phyloP scores from a whole-genome alignment of 2,797 vertebrate genomes.

The Perodicticus potto region DNA sequence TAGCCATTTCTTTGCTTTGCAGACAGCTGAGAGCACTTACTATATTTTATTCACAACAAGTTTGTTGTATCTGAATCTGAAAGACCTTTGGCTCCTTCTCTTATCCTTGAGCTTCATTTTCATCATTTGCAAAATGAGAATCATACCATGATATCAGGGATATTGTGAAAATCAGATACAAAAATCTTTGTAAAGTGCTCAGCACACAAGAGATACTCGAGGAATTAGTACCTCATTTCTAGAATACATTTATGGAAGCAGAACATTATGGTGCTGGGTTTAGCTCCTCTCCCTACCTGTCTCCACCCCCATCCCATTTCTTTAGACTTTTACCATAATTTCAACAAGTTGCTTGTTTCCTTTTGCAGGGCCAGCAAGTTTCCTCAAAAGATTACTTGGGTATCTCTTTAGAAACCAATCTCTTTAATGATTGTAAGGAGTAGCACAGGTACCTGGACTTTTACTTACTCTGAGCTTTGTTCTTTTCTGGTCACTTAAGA shows the following conservation, averaged over 20 bases:
- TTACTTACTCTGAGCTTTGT: not conserved
- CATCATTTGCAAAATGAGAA: not conserved
- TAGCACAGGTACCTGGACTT: not conserved
- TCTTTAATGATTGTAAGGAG: not conserved
- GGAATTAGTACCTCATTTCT: not conserved
- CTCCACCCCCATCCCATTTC: not conserved
- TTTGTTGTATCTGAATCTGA: not conserved
- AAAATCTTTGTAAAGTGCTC: not conserved
- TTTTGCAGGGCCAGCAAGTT: not conserved
- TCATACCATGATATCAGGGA: not conserved
- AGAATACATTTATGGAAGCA: not conserved
- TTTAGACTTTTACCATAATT: not conserved
- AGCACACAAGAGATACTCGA: not conserved
- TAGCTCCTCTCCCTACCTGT: not conserved
- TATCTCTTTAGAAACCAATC: not conserved
- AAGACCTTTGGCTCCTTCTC: not conserved
- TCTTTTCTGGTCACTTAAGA: not conserved
- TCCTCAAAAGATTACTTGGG: not conserved
- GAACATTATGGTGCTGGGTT: not conserved
- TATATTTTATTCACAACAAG: not conserved
- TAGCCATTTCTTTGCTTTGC: not conserved
- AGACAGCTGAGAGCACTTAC: not conserved
- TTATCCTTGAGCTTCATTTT: not conserved
- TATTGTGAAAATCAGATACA: not conserved
- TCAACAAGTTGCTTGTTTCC: not conserved